Conservation (phyloP, 2,113 vertebrate species). For the Sceloporus undulatus region DNA sequence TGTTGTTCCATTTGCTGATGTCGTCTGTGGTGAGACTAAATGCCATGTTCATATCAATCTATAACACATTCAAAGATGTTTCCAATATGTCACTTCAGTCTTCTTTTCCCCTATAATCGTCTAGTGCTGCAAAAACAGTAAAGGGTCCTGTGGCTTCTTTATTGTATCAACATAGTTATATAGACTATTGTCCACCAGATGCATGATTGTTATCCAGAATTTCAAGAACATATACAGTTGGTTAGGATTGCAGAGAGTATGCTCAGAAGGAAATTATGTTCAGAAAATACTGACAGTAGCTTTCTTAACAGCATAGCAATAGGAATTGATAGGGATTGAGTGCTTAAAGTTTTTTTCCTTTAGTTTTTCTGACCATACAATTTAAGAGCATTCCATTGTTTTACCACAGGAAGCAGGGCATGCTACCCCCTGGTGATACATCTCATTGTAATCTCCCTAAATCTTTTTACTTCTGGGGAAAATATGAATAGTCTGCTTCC, state of each 20-base stretch:
- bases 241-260: background rate
- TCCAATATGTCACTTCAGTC: background rate
- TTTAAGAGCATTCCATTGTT: background rate
- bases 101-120: background rate
- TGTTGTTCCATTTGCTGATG: background rate
- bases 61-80: background rate
- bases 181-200: too few relatives aligned
- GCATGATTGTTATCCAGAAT: too few relatives aligned
- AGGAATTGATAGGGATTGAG: background rate
- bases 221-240: background rate
- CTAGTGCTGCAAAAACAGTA: background rate
- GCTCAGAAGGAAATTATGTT: too few relatives aligned
- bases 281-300: too few relatives aligned
- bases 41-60: background rate
- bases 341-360: background rate
- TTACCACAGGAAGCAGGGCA: background rate
- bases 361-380: background rate
- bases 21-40: background rate
- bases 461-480: conserved; percentile 42
- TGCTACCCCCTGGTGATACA: background rate
- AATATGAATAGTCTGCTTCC: background rate
- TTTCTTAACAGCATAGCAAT: background rate
- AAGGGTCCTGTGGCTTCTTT: too few relatives aligned
- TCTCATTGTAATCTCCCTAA: background rate
- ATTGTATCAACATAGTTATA: too few relatives aligned